Evolutionary conservation across 2,113 vertebrate species (phyloP).

Genomic region (Pelobates fuscus): DNA sequence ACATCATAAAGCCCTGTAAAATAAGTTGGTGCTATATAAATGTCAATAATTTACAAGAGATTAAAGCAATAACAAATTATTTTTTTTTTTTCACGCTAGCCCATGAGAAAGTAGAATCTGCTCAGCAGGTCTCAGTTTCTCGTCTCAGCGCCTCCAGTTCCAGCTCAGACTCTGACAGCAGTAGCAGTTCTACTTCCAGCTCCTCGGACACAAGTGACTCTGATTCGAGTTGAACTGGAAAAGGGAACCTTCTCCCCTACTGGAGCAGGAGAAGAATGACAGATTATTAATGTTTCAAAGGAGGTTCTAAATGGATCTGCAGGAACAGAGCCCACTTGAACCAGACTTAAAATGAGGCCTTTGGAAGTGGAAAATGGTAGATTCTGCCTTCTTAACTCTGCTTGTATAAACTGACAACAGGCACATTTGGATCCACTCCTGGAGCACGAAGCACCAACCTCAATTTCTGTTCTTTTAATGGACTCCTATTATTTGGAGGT

Average conservation of each 20-base stretch:
- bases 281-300: neutral
- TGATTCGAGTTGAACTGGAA: conserved; percentile 77
- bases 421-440: conserved; percentile 1
- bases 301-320: conserved; percentile 63
- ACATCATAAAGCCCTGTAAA: no score
- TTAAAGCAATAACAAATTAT: neutral
- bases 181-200: conserved; percentile 81
- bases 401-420: neutral
- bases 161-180: conserved; percentile 80
- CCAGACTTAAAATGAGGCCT: conserved; percentile 50
- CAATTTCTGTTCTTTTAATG: neutral
- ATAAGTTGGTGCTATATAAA: no score
- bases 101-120: conserved; percentile 73
- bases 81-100: conserved; percentile 56
- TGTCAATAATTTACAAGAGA: no score
- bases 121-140: conserved; percentile 75
- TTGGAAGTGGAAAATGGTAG: neutral
- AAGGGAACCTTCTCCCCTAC: neutral
- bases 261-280: conserved; percentile 10
- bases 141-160: conserved; percentile 89
- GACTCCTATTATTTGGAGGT: neutral
- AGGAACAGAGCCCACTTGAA: conserved; percentile 60
- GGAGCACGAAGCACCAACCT: conserved; percentile 13
- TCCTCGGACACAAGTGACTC: conserved; percentile 93
- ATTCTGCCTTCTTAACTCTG: neutral